phyloP scores from a whole-genome alignment of 2,113 vertebrate genomes.

The Nyctereutes procyonoides region DNA sequence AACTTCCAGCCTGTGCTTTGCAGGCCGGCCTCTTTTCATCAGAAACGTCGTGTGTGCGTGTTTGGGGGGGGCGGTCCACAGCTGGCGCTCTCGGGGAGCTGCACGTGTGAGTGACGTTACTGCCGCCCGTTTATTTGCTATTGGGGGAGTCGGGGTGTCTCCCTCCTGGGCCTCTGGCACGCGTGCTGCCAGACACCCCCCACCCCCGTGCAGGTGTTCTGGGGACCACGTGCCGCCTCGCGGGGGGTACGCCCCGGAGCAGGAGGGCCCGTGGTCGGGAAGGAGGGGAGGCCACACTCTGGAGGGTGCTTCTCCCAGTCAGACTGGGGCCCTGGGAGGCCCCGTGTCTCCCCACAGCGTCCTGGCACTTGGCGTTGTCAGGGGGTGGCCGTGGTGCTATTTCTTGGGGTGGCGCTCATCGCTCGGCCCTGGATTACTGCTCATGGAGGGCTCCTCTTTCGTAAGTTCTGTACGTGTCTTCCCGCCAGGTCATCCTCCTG shows the following conservation, averaged over 20 bases:
- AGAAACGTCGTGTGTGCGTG: accelerated
- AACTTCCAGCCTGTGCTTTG: background rate
- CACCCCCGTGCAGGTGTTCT: too few relatives aligned
- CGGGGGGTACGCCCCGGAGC: background rate
- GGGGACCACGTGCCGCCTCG: accelerated
- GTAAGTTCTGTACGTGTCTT: accelerated
- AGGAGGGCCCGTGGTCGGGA: background rate
- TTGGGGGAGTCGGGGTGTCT: background rate
- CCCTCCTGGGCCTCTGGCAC: background rate
- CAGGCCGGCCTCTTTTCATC: background rate
- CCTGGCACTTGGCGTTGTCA: background rate
- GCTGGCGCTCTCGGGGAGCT: background rate
- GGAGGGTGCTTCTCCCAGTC: background rate
- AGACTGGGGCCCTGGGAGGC: background rate
- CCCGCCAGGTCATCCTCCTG: accelerated
- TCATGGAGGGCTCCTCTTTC: accelerated
- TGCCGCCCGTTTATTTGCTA: accelerated
- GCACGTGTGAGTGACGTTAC: background rate
- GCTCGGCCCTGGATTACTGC: background rate
- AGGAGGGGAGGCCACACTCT: background rate
- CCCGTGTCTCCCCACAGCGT: background rate
- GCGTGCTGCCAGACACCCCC: background rate
- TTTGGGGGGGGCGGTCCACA: accelerated
- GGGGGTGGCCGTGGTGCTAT: accelerated
- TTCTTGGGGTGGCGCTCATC: accelerated